These are phyloP conservation scores for honey bee (Apis mellifera) DNA, from an alignment of 1,140 invertebrate genomes.

Conservation along the genomic window Amel_HAv3.1 CM009935.2:2896501-2897000, in stretches of 20 bases:
- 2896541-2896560: slow-evolving; percentile 13
- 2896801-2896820: too few relatives aligned
- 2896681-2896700: background rate
- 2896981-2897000: background rate
- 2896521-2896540: background rate
- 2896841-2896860: too few relatives aligned
- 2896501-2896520: background rate
- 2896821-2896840: background rate
- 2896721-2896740: too few relatives aligned
- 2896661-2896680: too few relatives aligned
- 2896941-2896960: background rate
- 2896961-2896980: background rate
- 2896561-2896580: background rate
- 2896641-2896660: too few relatives aligned
- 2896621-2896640: background rate
- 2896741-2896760: too few relatives aligned
- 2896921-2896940: background rate
- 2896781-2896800: too few relatives aligned
- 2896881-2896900: background rate
- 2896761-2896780: too few relatives aligned
- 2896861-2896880: background rate
- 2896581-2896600: background rate
- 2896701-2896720: too few relatives aligned
- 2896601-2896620: background rate
- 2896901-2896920: background rate